Percentiles rank a stretch among this genome's conserved stretches.
Evolutionary conservation across 1,140 invertebrate species (phyloP).

Genomic region (Drosophila kurseongensis): DNA sequence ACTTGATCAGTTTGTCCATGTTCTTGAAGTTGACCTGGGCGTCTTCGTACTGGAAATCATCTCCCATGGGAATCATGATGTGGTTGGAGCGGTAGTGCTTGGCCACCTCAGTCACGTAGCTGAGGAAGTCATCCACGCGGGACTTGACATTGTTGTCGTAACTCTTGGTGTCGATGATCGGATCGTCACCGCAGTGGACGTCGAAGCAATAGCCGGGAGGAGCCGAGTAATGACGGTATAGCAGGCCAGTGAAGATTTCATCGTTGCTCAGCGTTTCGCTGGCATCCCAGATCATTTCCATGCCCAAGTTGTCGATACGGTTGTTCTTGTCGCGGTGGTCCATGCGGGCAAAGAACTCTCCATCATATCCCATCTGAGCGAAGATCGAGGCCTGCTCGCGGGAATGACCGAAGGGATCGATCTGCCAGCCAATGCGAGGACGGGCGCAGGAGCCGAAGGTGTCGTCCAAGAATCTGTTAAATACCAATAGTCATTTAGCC

Average conservation of each 20-base stretch:
- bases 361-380: constrained; percentile 94
- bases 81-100: constrained; percentile 89
- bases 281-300: constrained; percentile 85
- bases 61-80: constrained; percentile 96
- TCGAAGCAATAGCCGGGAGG: constrained; percentile 97
- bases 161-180: constrained; percentile 91
- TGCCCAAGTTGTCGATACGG: constrained; percentile 87
- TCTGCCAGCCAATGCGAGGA: constrained; percentile 96
- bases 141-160: constrained; percentile 90
- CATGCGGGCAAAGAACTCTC: constrained; percentile 94
- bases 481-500: not conserved
- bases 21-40: constrained; percentile 94
- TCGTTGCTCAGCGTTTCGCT: constrained; percentile 87
- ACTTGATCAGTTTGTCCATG: constrained; percentile 95
- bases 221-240: constrained; percentile 92
- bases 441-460: constrained; percentile 93
- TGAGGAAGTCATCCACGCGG: constrained; percentile 87
- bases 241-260: constrained; percentile 89
- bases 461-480: constrained; percentile 87
- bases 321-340: constrained; percentile 94
- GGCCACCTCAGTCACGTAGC: constrained; percentile 86
- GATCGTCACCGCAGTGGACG: constrained; percentile 92
- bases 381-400: constrained; percentile 94
- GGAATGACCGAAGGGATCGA: constrained; percentile 97
- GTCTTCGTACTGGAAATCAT: constrained; percentile 96